These are phyloP conservation scores for Perizoma affinitatum DNA, from an alignment of 2,888 invertebrate species.

Conservation along the genomic window DNA sequence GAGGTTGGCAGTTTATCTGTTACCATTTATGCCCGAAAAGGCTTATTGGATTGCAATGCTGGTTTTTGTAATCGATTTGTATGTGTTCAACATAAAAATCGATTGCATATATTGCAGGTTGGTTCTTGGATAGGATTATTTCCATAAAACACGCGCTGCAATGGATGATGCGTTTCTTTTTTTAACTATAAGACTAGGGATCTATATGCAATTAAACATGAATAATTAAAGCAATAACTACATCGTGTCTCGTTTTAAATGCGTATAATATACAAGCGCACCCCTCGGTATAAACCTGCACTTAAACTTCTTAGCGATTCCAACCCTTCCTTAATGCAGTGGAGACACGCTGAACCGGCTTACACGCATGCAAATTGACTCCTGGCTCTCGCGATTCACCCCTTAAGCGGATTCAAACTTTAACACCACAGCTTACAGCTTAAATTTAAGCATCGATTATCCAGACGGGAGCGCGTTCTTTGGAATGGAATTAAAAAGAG, in stretches of 20 bases:
- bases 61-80: too few relatives aligned
- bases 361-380: slow-evolving; percentile 59
- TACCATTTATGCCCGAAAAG: too few relatives aligned
- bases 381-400: slow-evolving; percentile 43
- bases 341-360: slow-evolving; percentile 57
- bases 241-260: slow-evolving; percentile 11
- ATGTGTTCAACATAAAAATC: too few relatives aligned
- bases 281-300: slow-evolving; percentile 31
- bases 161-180: too few relatives aligned
- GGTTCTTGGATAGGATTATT: too few relatives aligned
- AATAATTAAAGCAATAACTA: slow-evolving; percentile 12
- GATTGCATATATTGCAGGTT: too few relatives aligned
- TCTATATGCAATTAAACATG: not conserved
- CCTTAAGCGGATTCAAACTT: slow-evolving; percentile 46
- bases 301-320: slow-evolving; percentile 30
- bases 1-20: too few relatives aligned
- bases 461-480: slow-evolving; percentile 30
- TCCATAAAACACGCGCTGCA: too few relatives aligned
- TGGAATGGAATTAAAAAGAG: slow-evolving; percentile 49
- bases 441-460: slow-evolving; percentile 41
- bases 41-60: too few relatives aligned
- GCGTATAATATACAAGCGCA: slow-evolving; percentile 25
- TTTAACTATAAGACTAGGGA: too few relatives aligned
- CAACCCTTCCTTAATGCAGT: slow-evolving; percentile 37
- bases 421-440: slow-evolving; percentile 47